A percentile compares a stretch with the other conserved stretches of the same genome.
Conservation (phyloP, 1,140 invertebrate species). For the Monomorium pharaonis region DNA sequence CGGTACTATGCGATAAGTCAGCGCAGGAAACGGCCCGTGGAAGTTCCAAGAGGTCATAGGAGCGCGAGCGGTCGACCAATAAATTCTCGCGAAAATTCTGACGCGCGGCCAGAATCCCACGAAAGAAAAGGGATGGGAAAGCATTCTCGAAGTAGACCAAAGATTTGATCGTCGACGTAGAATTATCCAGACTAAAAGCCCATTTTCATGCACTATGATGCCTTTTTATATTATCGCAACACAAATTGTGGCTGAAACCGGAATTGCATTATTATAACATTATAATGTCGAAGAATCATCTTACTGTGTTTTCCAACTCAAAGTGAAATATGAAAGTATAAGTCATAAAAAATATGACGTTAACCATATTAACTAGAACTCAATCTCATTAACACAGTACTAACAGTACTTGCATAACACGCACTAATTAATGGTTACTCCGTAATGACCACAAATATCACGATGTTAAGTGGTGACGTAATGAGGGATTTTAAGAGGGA, state of each 20-base stretch:
- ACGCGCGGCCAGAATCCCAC: slow-evolving; percentile 24
- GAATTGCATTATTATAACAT: neutral
- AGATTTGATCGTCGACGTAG: neutral
- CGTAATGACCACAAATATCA: slow-evolving; percentile 1
- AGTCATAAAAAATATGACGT: slow-evolving; percentile 1
- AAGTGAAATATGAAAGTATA: neutral
- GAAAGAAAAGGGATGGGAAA: slow-evolving; percentile 31
- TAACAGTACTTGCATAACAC: neutral
- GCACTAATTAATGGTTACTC: neutral
- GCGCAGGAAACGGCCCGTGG: slow-evolving; percentile 23
- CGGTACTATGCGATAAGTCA: slow-evolving; percentile 12
- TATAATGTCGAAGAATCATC: neutral
- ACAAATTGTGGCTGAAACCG: neutral
- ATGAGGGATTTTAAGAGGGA: slow-evolving; percentile 9
- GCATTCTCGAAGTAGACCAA: slow-evolving; percentile 45
- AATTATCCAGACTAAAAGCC: neutral
- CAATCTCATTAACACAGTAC: neutral
- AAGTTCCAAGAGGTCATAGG: slow-evolving; percentile 36
- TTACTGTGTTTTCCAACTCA: neutral
- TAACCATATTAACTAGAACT: neutral
- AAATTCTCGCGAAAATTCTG: slow-evolving; percentile 68
- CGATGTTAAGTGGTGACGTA: neutral
- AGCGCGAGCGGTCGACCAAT: slow-evolving; percentile 58
- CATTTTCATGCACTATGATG: neutral
- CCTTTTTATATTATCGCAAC: neutral